A percentile compares a stretch with the other conserved stretches of the same genome.
These are phyloP conservation scores for Sphyrna mokarran DNA, from an alignment of 2,113 vertebrate genomes.

Conservation along the genomic window DNA sequence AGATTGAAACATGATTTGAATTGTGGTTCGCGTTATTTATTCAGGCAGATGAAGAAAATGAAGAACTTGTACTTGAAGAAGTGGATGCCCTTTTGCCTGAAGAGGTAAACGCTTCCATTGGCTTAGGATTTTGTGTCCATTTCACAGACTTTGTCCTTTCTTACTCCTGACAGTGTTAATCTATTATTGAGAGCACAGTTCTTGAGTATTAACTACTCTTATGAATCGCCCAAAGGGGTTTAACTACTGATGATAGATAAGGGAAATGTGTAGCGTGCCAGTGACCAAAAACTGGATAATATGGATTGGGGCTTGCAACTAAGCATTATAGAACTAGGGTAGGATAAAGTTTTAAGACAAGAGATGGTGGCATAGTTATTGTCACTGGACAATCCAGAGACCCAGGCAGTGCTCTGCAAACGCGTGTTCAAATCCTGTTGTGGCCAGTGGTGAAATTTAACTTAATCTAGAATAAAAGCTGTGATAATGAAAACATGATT, in stretches of 20 bases:
- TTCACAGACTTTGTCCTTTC: neutral
- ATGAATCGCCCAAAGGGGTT: neutral
- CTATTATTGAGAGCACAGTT: neutral
- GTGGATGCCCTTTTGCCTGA: conserved; percentile 54
- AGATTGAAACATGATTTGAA: neutral
- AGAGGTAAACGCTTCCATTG: conserved; percentile 51
- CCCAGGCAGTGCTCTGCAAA: too few species aligned
- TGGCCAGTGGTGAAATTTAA: too few species aligned
- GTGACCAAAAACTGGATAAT: neutral
- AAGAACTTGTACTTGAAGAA: conserved; percentile 50
- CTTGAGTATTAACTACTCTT: neutral
- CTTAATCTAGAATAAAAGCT: too few species aligned
- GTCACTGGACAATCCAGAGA: too few species aligned
- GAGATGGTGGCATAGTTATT: too few species aligned
- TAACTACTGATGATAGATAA: neutral
- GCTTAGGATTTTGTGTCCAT: neutral
- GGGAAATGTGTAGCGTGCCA: neutral
- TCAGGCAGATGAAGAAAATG: conserved; percentile 58
- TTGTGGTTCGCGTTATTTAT: conserved; percentile 46
- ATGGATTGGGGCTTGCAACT: neutral
- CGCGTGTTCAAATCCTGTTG: too few species aligned
- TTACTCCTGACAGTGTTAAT: neutral
- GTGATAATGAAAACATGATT: too few species aligned
- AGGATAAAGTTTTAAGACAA: neutral
- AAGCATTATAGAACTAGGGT: neutral